These are phyloP conservation scores for Coreoperca whiteheadi DNA, from an alignment of 2,113 vertebrate species.

Conservation along the genomic window DNA sequence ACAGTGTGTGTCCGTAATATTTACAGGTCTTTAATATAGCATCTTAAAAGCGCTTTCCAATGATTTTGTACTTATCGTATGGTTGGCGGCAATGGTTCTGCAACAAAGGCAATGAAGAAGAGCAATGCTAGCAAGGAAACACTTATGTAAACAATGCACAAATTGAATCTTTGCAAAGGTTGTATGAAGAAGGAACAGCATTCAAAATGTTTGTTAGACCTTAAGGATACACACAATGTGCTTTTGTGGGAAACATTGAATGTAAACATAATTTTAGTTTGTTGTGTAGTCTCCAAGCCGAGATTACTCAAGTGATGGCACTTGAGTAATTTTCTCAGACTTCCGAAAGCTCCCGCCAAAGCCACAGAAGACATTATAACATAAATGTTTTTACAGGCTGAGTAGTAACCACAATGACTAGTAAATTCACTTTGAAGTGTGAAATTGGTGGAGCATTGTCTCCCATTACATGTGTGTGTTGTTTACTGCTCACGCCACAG, in stretches of 20 bases:
- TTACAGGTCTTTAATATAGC: neutral
- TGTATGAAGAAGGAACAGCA: neutral
- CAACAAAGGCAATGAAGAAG: neutral
- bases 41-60: neutral
- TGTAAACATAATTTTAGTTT: neutral
- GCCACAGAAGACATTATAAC: too few relatives aligned
- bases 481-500: neutral
- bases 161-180: neutral
- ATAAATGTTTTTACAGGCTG: too few relatives aligned
- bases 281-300: neutral
- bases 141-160: neutral
- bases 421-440: neutral
- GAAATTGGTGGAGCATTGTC: neutral
- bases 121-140: neutral
- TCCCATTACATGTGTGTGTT: neutral
- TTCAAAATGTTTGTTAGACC: neutral
- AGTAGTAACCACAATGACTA: too few relatives aligned
- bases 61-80: neutral
- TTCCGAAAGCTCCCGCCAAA: too few relatives aligned
- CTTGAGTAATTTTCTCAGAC: too few relatives aligned
- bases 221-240: neutral
- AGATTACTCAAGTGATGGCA: too few relatives aligned
- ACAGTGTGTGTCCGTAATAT: neutral
- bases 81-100: neutral
- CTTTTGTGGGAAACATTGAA: neutral